phyloP scores from a whole-genome alignment of 2,888 invertebrate species.

The Crepidodera aurea region DNA sequence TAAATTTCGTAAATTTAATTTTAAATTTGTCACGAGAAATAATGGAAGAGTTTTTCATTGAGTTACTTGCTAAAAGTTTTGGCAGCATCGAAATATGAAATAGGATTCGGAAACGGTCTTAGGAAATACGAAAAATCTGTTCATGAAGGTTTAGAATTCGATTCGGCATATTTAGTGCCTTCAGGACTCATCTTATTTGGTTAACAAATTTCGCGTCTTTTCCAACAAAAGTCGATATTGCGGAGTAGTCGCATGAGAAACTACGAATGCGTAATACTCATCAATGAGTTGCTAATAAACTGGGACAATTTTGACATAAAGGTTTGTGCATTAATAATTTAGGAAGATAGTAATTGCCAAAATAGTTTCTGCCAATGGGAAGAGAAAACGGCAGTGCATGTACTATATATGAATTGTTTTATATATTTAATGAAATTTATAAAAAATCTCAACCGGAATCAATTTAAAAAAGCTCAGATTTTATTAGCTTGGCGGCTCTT shows the following conservation, averaged over 20 bases:
- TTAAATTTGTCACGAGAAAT: slow-evolving; percentile 3
- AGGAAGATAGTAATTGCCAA: too few species aligned
- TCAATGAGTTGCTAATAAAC: background rate
- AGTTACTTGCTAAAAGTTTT: slow-evolving; percentile 1
- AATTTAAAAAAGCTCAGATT: too few species aligned
- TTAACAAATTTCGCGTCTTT: slow-evolving; percentile 15
- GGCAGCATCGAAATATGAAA: background rate
- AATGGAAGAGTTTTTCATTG: slow-evolving; percentile 9
- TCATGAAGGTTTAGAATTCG: background rate
- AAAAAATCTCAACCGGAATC: too few species aligned
- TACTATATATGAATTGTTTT: too few species aligned
- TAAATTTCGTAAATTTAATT: background rate
- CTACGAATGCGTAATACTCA: background rate
- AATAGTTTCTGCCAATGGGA: too few species aligned
- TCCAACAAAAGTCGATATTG: slow-evolving; percentile 5
- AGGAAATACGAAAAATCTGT: slow-evolving; percentile 11
- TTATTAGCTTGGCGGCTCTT: too few species aligned
- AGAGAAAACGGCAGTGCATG: too few species aligned
- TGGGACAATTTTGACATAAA: too few species aligned
- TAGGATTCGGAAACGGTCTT: background rate
- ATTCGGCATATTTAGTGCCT: slow-evolving; percentile 7
- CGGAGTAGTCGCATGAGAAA: too few species aligned
- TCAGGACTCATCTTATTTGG: slow-evolving; percentile 19
- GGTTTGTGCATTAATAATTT: too few species aligned
- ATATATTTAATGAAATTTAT: too few species aligned